Evolutionary conservation across 2,888 invertebrate species (phyloP).

Genomic region (Hypsopygia costalis): DNA sequence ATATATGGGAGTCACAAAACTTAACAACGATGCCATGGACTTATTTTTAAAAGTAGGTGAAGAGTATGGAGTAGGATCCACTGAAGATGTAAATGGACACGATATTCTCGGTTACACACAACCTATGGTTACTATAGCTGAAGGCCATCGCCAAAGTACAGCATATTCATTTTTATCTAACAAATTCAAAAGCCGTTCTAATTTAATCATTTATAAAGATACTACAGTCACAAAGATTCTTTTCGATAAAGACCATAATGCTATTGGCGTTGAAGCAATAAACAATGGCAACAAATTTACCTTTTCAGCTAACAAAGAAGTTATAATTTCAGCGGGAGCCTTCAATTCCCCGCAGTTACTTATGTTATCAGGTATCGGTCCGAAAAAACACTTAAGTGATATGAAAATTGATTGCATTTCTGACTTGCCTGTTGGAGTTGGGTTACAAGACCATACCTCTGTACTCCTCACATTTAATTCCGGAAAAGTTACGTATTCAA

Average conservation of each 20-base stretch:
- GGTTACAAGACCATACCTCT: conserved; percentile 37
- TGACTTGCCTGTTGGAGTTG: conserved; percentile 45
- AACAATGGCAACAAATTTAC: conserved; percentile 2
- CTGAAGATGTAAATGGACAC: conserved; percentile 49
- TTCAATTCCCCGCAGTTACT: conserved; percentile 39
- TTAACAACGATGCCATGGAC: conserved; percentile 14
- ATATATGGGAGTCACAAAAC: conserved; percentile 22
- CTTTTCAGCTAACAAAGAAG: conserved; percentile 32
- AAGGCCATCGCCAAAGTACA: conserved; percentile 44
- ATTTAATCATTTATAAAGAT: conserved; percentile 64
- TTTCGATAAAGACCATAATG: conserved; percentile 25
- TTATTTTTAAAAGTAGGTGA: conserved; percentile 40
- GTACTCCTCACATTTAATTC: conserved; percentile 12
- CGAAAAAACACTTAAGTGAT: conserved; percentile 31
- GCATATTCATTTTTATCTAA: conserved; percentile 33
- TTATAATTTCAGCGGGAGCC: conserved; percentile 40
- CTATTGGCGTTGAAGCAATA: conserved; percentile 23
- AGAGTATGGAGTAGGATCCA: conserved; percentile 47
- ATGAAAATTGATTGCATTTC: conserved; percentile 29
- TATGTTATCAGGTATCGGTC: conserved; percentile 47
- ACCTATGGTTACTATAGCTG: conserved; percentile 53
- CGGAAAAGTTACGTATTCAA: background rate
- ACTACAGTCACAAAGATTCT: conserved; percentile 25
- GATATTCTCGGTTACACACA: conserved; percentile 58
- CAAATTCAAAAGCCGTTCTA: conserved; percentile 43